Conservation (phyloP, 1,140 invertebrate genomes). For the Bombus impatiens region DNA sequence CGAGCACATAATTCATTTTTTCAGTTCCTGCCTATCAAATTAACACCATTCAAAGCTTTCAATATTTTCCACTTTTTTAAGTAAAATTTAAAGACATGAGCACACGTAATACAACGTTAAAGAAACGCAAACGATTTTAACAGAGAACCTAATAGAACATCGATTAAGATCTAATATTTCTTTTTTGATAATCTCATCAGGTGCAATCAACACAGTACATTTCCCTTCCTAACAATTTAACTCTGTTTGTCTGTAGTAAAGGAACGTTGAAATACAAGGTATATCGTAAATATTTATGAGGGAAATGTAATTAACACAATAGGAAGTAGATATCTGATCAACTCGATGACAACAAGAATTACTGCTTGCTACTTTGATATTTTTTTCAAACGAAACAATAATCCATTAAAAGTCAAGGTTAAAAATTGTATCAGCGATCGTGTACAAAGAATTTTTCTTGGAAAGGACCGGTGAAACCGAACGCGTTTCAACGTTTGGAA, state of each 20-base stretch:
- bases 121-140: no score
- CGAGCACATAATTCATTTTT: no score
- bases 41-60: no score
- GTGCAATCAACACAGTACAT: not conserved
- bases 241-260: not conserved
- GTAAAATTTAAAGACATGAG: no score
- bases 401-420: conserved; percentile 8
- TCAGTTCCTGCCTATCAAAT: no score
- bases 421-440: not conserved
- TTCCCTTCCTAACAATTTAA: not conserved
- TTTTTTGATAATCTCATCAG: not conserved
- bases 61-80: no score
- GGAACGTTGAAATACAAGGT: conserved; percentile 9
- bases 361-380: not conserved
- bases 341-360: not conserved
- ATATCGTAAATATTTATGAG: conserved; percentile 29
- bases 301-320: conserved; percentile 25
- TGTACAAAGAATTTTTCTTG: not conserved
- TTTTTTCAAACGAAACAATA: not conserved
- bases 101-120: no score
- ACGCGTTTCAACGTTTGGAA: not conserved
- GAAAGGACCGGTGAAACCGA: not conserved
- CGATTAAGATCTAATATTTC: no score
- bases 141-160: not conserved
- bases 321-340: conserved; percentile 14